A percentile compares a stretch with the other conserved stretches of the same genome.
These are phyloP conservation scores for Platyrinchus mystaceus DNA, from an alignment of 2,797 vertebrate genomes.

Conservation along the genomic window DNA sequence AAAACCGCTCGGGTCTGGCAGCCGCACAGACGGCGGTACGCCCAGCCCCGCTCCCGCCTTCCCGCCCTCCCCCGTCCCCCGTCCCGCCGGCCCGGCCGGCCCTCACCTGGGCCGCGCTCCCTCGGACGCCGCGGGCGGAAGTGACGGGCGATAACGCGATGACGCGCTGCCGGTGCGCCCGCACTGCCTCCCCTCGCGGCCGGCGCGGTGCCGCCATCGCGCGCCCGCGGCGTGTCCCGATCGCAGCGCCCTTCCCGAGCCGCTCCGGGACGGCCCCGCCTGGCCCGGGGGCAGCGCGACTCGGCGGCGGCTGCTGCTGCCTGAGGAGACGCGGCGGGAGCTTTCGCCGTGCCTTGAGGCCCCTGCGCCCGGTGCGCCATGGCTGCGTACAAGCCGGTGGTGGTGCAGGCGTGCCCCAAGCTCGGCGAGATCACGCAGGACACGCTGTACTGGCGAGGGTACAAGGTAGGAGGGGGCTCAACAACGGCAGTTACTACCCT, in stretches of 20 bases:
- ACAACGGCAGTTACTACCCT: accelerated
- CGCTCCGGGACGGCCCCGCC: too few species aligned
- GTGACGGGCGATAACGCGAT: not conserved
- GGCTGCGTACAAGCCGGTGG: constrained; percentile 86
- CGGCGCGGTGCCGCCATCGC: accelerated
- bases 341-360: too few species aligned
- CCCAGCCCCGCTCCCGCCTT: too few species aligned
- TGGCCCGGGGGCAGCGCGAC: not conserved
- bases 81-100: accelerated
- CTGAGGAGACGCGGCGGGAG: not conserved
- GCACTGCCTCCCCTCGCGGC: accelerated
- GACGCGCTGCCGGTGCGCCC: accelerated
- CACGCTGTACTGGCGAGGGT: constrained; percentile 91
- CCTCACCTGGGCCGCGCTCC: accelerated
- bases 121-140: accelerated
- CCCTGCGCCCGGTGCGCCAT: constrained; percentile 18
- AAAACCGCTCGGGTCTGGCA: too few species aligned
- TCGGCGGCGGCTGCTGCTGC: not conserved
- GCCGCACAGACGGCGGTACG: too few species aligned
- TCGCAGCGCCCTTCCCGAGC: accelerated
- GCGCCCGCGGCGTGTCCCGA: accelerated
- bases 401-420: constrained; percentile 82
- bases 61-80: too few species aligned
- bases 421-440: constrained; percentile 92
- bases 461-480: constrained; percentile 77